phyloP scores from a whole-genome alignment of 2,797 vertebrate genomes.

The Xenentodon cancila region DNA sequence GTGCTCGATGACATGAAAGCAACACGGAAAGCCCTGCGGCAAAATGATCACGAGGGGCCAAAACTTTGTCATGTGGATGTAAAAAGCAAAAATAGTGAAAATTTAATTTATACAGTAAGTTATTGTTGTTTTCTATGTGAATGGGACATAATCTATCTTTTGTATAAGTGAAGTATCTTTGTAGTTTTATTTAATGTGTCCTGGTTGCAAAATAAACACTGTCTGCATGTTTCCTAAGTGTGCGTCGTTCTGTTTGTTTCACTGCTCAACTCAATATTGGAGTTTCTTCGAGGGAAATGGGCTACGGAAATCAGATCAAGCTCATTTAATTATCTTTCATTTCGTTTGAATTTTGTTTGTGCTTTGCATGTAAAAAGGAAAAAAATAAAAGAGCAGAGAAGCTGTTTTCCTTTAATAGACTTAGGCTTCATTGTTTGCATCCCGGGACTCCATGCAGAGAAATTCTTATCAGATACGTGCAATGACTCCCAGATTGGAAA shows the following conservation, averaged over 20 bases:
- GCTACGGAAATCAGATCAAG: constrained; percentile 25
- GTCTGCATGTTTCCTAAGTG: constrained; percentile 86
- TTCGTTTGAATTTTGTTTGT: constrained; percentile 3
- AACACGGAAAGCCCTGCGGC: constrained; percentile 36
- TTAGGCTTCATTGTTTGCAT: constrained; percentile 26
- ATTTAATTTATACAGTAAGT: constrained; percentile 90
- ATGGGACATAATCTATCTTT: constrained; percentile 88
- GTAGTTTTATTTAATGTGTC: constrained; percentile 88
- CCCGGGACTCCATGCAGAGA: constrained; percentile 43
- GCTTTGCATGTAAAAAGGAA: not conserved
- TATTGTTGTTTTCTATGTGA: constrained; percentile 88
- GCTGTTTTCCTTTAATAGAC: constrained; percentile 31
- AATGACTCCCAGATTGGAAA: constrained; percentile 77
- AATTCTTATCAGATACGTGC: constrained; percentile 71
- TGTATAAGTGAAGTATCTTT: constrained; percentile 86
- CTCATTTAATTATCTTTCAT: constrained; percentile 27
- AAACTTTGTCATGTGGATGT: constrained; percentile 78
- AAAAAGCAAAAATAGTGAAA: constrained; percentile 83
- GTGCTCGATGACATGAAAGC: constrained; percentile 50
- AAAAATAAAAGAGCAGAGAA: constrained; percentile 23
- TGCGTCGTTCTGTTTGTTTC: too few species aligned
- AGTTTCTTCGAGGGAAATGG: constrained; percentile 24
- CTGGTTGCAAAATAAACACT: constrained; percentile 85
- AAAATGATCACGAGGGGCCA: constrained; percentile 38
- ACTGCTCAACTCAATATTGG: too few species aligned